Percentiles rank a stretch among this genome's conserved stretches.
Evolutionary conservation across 2,113 vertebrate species (phyloP).

Genomic region (Gobius niger): DNA sequence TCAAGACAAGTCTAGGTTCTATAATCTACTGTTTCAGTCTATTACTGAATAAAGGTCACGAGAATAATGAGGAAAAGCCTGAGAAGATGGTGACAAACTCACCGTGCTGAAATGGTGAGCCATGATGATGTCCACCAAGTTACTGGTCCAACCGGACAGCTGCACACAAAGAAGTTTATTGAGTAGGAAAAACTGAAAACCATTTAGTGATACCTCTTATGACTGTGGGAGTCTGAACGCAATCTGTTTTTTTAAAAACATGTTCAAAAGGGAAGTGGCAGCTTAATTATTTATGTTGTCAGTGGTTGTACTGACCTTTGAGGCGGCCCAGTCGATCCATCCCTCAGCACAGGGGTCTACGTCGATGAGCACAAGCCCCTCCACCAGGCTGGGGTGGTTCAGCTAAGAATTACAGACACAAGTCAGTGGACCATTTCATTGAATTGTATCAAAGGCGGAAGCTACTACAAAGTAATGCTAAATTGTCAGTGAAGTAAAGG

Average conservation of each 20-base stretch:
- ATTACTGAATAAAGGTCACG: conserved; percentile 24
- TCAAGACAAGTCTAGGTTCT: conserved; percentile 20
- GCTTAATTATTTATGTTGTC: conserved; percentile 28
- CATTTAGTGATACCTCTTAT: too few species aligned
- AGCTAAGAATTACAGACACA: conserved; percentile 77
- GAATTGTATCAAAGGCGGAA: background rate
- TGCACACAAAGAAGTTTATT: conserved; percentile 54
- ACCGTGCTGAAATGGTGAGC: conserved; percentile 94
- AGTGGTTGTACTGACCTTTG: conserved; percentile 80
- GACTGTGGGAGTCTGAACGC: background rate
- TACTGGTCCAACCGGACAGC: conserved; percentile 94
- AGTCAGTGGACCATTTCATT: background rate
- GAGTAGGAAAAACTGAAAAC: background rate
- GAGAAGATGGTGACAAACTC: conserved; percentile 64
- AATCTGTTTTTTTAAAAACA: background rate
- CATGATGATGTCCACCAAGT: conserved; percentile 92
- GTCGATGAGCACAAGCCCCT: conserved; percentile 94
- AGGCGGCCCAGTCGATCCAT: conserved; percentile 98
- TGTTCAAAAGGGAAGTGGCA: conserved; percentile 6
- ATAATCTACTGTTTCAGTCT: conserved; percentile 1
- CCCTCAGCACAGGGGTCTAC: conserved; percentile 95
- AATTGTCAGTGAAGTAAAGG: background rate
- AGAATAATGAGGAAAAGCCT: background rate
- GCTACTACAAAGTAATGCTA: background rate
- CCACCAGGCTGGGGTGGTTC: conserved; percentile 86